Evolutionary conservation across 2,797 vertebrate species (phyloP).

Genomic region (Masticophis lateralis): DNA sequence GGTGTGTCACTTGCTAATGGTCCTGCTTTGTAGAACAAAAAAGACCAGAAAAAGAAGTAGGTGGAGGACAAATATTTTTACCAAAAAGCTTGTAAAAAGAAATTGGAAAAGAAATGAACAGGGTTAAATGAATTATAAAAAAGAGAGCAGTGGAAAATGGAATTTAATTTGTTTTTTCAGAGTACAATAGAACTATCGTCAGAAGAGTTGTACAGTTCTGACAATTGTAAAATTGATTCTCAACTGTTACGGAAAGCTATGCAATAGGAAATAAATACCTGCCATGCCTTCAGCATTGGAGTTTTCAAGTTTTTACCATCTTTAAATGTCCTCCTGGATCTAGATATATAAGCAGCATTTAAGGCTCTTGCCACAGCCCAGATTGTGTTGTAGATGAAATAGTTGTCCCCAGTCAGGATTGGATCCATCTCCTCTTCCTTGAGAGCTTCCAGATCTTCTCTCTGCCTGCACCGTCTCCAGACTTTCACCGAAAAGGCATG

Average conservation of each 20-base stretch:
- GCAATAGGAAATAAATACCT: not conserved
- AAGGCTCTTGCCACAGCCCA: not conserved
- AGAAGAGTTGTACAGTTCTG: not conserved
- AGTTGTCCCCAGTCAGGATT: not conserved
- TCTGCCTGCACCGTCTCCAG: not conserved
- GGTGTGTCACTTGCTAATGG: not conserved
- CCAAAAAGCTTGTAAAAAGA: not conserved
- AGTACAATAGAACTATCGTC: not conserved
- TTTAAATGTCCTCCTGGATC: not conserved
- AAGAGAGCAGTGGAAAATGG: not conserved
- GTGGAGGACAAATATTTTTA: not conserved
- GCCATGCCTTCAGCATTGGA: not conserved
- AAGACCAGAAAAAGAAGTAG: not conserved
- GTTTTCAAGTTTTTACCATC: not conserved
- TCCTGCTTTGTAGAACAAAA: too few species aligned
- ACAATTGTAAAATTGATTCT: not conserved
- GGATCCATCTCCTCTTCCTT: fast-evolving
- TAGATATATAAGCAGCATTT: not conserved
- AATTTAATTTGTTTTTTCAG: not conserved
- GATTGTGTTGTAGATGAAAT: not conserved
- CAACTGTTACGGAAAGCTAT: not conserved
- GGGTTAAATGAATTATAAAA: not conserved
- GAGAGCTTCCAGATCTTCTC: not conserved
- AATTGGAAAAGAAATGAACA: not conserved
- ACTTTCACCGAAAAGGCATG: not conserved